Evolutionary conservation across 2,797 vertebrate genomes (phyloP), one percentile per base, ranked within the genome.

Genomic region (Apodemus agrarius): DNA sequence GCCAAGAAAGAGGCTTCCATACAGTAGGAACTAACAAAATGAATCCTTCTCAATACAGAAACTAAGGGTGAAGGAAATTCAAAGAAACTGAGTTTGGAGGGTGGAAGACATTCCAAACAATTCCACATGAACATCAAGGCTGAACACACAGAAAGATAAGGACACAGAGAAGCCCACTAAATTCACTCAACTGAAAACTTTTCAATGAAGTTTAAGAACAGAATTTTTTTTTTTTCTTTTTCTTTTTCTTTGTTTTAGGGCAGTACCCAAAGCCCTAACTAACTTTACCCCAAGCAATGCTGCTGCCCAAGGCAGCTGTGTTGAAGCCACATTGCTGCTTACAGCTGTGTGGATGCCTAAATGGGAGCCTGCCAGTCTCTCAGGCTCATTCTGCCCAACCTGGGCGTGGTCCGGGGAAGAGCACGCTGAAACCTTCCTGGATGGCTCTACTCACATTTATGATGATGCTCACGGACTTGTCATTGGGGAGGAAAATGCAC

Each of bases 401-500:
- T 75, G 83, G 92, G 90, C 40, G n/a, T 75, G 72, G 85, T 34
- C 90, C 61, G 40, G 52, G 40, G 57, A 87, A 81, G 7, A 80
- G 4, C 26, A 9, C 0, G 12, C 6, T 4, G 26, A 22, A 59
- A 46, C 17, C 40, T 19, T 65, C 74, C 79, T 85, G 3, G 80
- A 61, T 31, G 9, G 16, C 26, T 43, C 24, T 69, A 98, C 99
- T 99, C 97, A 99, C 99, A 63, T 99, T 99, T 96, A 99, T 99
- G 97, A 99, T 99, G 98, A 99, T 99, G 96, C 99, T 99, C 97
- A 99, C 99, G 1, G 99, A 99, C 97, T 99, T 99, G 65, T 99
- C 99, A 1, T 99, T 99, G 95, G 99, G 99, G 97, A 99, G 99
- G 99, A 99, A 99, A 97, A 99, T 99, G 97, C 99, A 99, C 94